These are phyloP conservation scores for Halictus quadricinctus DNA, from an alignment of 2,888 invertebrate genomes.

Conservation along the genomic window DNA sequence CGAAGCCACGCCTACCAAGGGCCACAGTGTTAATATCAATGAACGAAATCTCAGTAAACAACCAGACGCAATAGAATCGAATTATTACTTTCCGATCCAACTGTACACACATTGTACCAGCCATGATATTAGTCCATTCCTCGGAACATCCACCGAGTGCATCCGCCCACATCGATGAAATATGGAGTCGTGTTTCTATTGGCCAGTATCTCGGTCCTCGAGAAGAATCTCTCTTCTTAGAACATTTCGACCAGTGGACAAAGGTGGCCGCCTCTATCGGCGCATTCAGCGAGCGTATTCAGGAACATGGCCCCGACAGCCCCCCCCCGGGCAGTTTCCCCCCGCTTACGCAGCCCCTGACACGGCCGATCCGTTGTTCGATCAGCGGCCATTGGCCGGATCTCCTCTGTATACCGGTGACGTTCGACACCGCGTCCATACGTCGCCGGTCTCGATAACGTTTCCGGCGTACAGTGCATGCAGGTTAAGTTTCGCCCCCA, in stretches of 20 bases:
- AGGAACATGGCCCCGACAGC: neutral
- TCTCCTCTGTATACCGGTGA: conserved; percentile 15
- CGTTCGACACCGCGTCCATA: conserved; percentile 30
- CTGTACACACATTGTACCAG: neutral
- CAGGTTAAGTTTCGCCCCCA: conserved; percentile 48
- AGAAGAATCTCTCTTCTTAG: neutral
- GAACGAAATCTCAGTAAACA: neutral
- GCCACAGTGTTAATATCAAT: neutral
- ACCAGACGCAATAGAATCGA: neutral
- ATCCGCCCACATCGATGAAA: neutral
- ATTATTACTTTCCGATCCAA: neutral
- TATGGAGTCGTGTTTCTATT: neutral
- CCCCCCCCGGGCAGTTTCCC: neutral
- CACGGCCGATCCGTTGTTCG: conserved; percentile 7
- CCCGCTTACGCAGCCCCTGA: neutral
- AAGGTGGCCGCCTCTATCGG: neutral
- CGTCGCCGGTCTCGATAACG: conserved; percentile 46
- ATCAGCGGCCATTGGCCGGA: conserved; percentile 23
- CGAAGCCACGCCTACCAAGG: neutral
- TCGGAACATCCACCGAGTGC: neutral
- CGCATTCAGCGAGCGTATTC: neutral
- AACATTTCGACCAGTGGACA: neutral
- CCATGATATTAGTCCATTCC: neutral
- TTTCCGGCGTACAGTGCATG: conserved; percentile 39
- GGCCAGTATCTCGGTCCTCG: neutral